Base-by-base conservation (phyloP, 2,113 vertebrate species). In the Platysternon megacephalum region DNA sequence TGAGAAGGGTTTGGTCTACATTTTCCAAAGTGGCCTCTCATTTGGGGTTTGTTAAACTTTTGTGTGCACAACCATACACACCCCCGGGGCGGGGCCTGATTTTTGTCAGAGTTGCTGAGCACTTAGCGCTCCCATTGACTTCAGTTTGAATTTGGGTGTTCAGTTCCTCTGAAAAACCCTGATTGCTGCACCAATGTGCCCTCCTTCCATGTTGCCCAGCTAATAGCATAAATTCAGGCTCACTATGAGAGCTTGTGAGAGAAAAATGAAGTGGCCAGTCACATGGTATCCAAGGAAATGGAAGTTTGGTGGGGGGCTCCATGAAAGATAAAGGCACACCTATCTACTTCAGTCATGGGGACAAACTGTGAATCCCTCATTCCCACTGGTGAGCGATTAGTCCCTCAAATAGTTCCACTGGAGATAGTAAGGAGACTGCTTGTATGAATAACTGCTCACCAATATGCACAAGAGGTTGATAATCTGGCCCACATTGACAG, bases 161-260 rank as follows among this genome's bases (percentile, higher is more conserved):
- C 16, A 68, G 61, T 9, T 17, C 35, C 16, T 68, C 35, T 68
- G 16, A 68, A 68, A n/a, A 68, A 35, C 32, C 13, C 17, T 35
- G 2, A n/a, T 19, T 68, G 16, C 61, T n/a, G 61, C 35, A 68
- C 61, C 14, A n/a, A n/a, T 68, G 35, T n/a, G 61, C 35, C 61
- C 8, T 35, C 32, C 8, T 68, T 68, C 61, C 35, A n/a, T n/a
- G 16, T 6, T 32, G 61, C 61, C 61, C 61, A n/a, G 61, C 35
- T n/a, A 68, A 68, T 29, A 88, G 19, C 11, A 39, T 48, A 89
- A 42, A 74, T 2, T 82, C 85, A 5, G 81, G 22, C 2, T 84
- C 48, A 3, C 39, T 84, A 49, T 9, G 6, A 61, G 17, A 81
- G 9, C 85, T 3, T 13, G 5, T 0, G 0, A 53, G 52, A 82